Evolutionary conservation across 2,888 invertebrate species (phyloP).

Genomic region (Eupeodes latifasciatus): DNA sequence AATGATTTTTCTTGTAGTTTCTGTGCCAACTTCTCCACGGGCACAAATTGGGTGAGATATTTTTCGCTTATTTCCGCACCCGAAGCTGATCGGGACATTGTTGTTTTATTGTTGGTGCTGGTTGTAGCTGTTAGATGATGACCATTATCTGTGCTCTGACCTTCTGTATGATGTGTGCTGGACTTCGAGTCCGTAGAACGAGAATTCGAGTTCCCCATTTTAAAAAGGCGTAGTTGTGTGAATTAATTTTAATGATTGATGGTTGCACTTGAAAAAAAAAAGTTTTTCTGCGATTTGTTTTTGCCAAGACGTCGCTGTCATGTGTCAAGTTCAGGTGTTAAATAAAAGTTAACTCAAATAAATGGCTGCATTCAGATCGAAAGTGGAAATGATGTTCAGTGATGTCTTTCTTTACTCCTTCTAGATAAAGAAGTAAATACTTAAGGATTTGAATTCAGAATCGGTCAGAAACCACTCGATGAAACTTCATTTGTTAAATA

Average conservation of each 20-base stretch:
- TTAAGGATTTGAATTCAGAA: no score
- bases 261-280: constrained; percentile 62
- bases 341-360: background rate
- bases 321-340: constrained; percentile 68
- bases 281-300: constrained; percentile 66
- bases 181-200: constrained; percentile 58
- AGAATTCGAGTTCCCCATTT: constrained; percentile 72
- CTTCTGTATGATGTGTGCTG: constrained; percentile 44
- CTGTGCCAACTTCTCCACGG: constrained; percentile 91
- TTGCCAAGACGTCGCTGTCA: constrained; percentile 54
- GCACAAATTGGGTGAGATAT: constrained; percentile 87
- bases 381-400: background rate
- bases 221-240: constrained; percentile 62
- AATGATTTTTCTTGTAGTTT: constrained; percentile 89
- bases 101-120: constrained; percentile 16
- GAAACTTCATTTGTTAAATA: no score
- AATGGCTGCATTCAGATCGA: background rate
- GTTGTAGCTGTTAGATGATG: constrained; percentile 8
- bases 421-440: no score
- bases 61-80: constrained; percentile 88
- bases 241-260: constrained; percentile 59
- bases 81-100: constrained; percentile 87
- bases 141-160: constrained; percentile 26
- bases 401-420: background rate
- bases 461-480: no score